Base-by-base conservation (phyloP, 2,888 invertebrate species). In the Nomada hirtipes region DNA sequence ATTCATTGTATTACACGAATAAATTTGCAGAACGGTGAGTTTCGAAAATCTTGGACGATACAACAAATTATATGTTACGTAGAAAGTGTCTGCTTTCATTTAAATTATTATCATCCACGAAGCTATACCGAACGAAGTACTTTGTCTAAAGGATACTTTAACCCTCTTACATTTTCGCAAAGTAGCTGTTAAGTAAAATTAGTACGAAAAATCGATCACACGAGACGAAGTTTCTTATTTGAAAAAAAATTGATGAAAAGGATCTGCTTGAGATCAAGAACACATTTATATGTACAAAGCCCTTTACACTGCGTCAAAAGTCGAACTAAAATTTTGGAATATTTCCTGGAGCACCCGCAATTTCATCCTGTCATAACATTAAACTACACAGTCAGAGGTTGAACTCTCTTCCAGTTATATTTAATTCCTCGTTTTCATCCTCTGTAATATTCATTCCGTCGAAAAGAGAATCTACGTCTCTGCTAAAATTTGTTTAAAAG, bases 351-450 rank as follows among this genome's bases (percentile, higher is more conserved):
- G 55, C 55, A 13, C 36, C 23, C 36, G 42, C 53, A 69, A 69
- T 23, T 55, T 55, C 42, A n/a, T 69, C 42, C 42, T 53, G 55
- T n/a, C 23, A 55, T 69, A 69, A 69, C 44, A 55, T 69, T 55
- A 69, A 69, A 69, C 68, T 68, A 26, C 55, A 69, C 75, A 67
- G 70, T 75, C 80, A 59, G 55, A 60, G 69, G 55, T 61, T 65
- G 79, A 77, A 60, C 52, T 55, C 59, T 63, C 65, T 69, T 60
- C 52, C 69, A 61, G 53, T 76, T 69, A 26, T 69, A 55, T 69
- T 57, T 69, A 69, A 69, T 69, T 69, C 68, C 42, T 42, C 23
- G 44, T 42, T 57, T 57, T 42, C 44, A 55, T 44, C 44, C n/a
- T 57, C n/a, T 23, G 26, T 44, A 57, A 44, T 69, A 69, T 69